Evolutionary conservation across 2,797 vertebrate genomes (phyloP).

Genomic region (Columba guinea): DNA sequence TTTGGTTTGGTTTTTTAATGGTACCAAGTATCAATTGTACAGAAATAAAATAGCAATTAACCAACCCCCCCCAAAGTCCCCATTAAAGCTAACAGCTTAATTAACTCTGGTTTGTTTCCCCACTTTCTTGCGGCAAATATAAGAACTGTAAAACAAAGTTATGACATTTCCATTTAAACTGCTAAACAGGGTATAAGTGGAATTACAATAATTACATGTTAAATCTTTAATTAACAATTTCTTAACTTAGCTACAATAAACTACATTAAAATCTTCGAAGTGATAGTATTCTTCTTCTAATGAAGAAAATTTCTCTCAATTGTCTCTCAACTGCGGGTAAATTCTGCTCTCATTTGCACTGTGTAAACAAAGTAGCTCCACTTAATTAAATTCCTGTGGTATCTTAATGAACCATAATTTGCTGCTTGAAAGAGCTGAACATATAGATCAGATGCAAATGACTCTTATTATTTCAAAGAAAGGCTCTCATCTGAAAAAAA

Average conservation of each 20-base stretch:
- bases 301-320: background rate
- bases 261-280: background rate
- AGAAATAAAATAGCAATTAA: background rate
- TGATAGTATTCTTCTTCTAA: background rate
- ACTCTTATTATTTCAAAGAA: background rate
- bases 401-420: background rate
- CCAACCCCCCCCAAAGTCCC: accelerated
- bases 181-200: background rate
- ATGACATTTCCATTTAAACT: background rate
- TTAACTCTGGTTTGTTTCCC: background rate
- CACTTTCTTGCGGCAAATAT: background rate
- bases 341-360: background rate
- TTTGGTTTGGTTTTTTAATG: background rate
- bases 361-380: background rate
- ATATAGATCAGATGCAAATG: background rate
- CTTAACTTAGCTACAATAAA: background rate
- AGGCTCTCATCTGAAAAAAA: background rate
- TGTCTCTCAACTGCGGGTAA: background rate
- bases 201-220: background rate
- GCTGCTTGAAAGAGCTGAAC: background rate
- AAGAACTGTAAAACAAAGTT: background rate
- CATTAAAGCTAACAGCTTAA: background rate
- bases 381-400: background rate
- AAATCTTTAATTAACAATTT: background rate
- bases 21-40: background rate